A percentile compares a stretch with the other conserved stretches of the same genome.
phyloP scores from a whole-genome alignment of 2,888 invertebrate species.

The Stomorhina lunata region DNA sequence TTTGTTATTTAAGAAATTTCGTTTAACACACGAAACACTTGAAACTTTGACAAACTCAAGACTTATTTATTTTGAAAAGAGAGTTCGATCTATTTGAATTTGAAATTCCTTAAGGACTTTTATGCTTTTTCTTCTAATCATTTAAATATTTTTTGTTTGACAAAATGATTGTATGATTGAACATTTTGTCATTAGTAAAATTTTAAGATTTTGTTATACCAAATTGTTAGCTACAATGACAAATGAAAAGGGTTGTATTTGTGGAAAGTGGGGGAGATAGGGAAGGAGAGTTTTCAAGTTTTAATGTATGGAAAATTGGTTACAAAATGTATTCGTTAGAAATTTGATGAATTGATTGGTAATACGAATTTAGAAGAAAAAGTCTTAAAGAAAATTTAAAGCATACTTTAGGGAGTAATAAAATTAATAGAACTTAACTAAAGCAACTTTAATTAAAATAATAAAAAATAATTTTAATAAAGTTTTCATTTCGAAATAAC shows the following conservation, averaged over 20 bases:
- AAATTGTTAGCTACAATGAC: conserved; percentile 69
- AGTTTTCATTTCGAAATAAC: no score
- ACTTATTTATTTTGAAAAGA: no score
- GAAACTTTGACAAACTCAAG: conserved; percentile 16
- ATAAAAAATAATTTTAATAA: neutral
- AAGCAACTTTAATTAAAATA: no score
- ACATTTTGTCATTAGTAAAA: conserved; percentile 75
- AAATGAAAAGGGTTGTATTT: conserved; percentile 71
- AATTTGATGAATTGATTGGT: conserved; percentile 38
- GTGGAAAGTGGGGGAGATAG: neutral
- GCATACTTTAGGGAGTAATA: no score
- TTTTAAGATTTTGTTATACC: conserved; percentile 69
- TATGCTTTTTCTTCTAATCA: conserved; percentile 44
- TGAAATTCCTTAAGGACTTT: conserved; percentile 59
- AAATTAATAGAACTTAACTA: no score
- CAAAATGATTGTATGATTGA: conserved; percentile 67
- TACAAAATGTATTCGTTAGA: neutral
- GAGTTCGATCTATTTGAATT: conserved; percentile 63
- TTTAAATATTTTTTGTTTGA: conserved; percentile 27
- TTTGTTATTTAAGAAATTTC: conserved; percentile 79
- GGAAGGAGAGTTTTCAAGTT: neutral
- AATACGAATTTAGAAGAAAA: neutral
- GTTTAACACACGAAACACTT: no score
- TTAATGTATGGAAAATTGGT: neutral
- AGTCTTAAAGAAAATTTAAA: no score